Percentiles rank a stretch among this genome's conserved stretches.
Evolutionary conservation across 2,888 invertebrate species (phyloP).

Genomic region (Eupithecia subfuscata): DNA sequence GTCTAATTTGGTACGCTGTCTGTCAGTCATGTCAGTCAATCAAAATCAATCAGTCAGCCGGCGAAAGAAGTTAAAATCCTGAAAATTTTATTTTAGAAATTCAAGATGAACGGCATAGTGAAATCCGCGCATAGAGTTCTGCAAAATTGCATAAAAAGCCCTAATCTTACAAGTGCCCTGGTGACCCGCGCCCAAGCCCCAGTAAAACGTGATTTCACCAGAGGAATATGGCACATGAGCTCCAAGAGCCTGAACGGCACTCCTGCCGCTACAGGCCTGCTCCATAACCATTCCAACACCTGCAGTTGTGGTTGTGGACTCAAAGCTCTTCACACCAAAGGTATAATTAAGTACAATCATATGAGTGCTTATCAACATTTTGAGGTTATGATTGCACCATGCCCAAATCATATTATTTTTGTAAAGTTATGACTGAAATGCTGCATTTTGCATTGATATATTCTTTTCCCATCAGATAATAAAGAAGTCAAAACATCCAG

Average conservation of each 20-base stretch:
- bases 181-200: slow-evolving; percentile 71
- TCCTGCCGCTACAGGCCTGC: slow-evolving; percentile 62
- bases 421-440: slow-evolving; percentile 16
- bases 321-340: slow-evolving; percentile 88
- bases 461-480: slow-evolving; percentile 58
- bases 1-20: neutral
- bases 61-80: slow-evolving; percentile 11
- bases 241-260: slow-evolving; percentile 71
- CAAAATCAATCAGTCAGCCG: slow-evolving; percentile 32
- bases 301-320: slow-evolving; percentile 88
- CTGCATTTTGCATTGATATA: slow-evolving; percentile 21
- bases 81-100: neutral
- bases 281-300: slow-evolving; percentile 84
- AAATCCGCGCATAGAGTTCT: slow-evolving; percentile 84
- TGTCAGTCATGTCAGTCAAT: slow-evolving; percentile 15
- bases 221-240: slow-evolving; percentile 90
- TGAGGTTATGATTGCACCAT: slow-evolving; percentile 78
- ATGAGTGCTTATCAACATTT: slow-evolving; percentile 43
- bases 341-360: slow-evolving; percentile 67
- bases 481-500: slow-evolving; percentile 59
- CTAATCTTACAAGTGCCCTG: slow-evolving; percentile 66
- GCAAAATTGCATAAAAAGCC: slow-evolving; percentile 70
- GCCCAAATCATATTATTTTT: slow-evolving; percentile 40
- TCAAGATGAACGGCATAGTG: slow-evolving; percentile 88
- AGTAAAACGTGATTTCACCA: slow-evolving; percentile 86